Percentiles rank a stretch among this genome's conserved stretches.
Evolutionary conservation across 64 coral and sea anemone genomes (phyloP).

Genomic region (Dendronephthya gigantea): DNA sequence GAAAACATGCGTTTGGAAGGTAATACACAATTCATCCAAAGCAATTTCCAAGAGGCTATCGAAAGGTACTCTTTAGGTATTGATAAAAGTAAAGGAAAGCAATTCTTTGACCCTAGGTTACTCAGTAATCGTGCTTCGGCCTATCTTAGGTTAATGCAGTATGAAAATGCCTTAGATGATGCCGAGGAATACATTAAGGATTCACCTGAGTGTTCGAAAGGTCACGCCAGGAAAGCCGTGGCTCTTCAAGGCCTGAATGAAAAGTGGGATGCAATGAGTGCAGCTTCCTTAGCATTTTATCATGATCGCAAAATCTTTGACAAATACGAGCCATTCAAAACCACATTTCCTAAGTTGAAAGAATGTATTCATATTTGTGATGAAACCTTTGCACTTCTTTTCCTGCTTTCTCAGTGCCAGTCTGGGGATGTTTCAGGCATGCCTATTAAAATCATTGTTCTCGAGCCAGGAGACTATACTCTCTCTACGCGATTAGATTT

Average conservation of each 20-base stretch:
- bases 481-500: background rate
- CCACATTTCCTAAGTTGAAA: background rate
- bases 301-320: background rate
- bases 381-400: background rate
- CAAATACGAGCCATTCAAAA: background rate
- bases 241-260: background rate
- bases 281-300: background rate
- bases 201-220: background rate
- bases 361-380: background rate
- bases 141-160: background rate
- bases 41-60: background rate
- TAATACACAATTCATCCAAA: background rate
- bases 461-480: background rate
- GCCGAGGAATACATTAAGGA: background rate
- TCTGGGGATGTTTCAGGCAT: background rate
- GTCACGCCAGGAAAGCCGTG: background rate
- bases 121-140: background rate
- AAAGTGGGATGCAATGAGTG: background rate
- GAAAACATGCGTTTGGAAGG: background rate
- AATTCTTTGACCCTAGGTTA: background rate
- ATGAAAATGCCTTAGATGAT: background rate
- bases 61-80: background rate
- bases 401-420: background rate
- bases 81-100: background rate
- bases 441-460: background rate